Evolutionary conservation across 2,797 vertebrate species (phyloP).

Genomic region (Gymnocypris eckloni): DNA sequence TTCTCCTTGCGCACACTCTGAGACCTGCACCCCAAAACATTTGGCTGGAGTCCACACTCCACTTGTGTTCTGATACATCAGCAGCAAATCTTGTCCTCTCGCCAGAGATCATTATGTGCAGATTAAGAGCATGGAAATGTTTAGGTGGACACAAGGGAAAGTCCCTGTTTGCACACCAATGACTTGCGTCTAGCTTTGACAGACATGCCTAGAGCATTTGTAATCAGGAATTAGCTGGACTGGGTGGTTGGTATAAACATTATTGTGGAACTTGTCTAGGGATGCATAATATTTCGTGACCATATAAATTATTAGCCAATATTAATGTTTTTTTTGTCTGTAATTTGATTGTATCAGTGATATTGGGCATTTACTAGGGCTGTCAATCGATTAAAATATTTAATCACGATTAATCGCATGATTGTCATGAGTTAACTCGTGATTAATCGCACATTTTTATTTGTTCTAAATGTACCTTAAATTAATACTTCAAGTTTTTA

Average conservation of each 20-base stretch:
- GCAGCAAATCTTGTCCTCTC: conserved; percentile 39
- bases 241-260: conserved; percentile 13
- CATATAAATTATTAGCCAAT: neutral
- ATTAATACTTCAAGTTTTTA: too few relatives aligned
- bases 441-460: too few relatives aligned
- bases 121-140: conserved; percentile 67
- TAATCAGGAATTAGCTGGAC: conserved; percentile 41
- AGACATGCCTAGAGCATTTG: conserved; percentile 59
- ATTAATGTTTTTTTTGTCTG: neutral
- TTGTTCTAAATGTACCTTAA: too few relatives aligned
- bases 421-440: too few relatives aligned
- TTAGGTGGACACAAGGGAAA: conserved; percentile 76
- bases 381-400: too few relatives aligned
- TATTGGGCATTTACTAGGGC: neutral
- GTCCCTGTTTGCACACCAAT: conserved; percentile 68
- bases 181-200: conserved; percentile 54
- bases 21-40: conserved; percentile 43
- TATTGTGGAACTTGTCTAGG: neutral
- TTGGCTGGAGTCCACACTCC: conserved; percentile 32
- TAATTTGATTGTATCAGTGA: neutral
- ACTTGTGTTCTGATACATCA: conserved; percentile 53
- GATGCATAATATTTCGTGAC: neutral
- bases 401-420: too few relatives aligned
- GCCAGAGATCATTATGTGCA: conserved; percentile 52
- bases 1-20: conserved; percentile 38